Base-by-base conservation (phyloP, 2,888 invertebrate species). In the Drosophila demipolita region DNA sequence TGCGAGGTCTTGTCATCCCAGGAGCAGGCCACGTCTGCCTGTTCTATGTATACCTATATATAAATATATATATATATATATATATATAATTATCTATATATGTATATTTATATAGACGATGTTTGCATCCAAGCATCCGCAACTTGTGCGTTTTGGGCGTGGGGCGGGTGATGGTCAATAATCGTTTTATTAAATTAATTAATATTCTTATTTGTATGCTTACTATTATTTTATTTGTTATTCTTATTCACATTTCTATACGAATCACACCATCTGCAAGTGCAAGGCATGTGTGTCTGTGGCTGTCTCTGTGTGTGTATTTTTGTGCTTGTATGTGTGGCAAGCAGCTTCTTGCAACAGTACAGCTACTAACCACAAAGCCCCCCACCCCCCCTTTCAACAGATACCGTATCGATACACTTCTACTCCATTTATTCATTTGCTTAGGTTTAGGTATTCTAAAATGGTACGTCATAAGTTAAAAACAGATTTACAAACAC, bases 391-490 rank as follows among this genome's bases (percentile, higher is more conserved):
- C 48, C 55, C n/a, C 66, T 0, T 26, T 6, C 29, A 26, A 63
- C 76, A 67, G 40, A 57, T 65, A 32, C 68, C 58, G 69, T 70
- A 54, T 54, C 61, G 36, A 71, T 66, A 50, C 50, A 60, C 36
- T 68, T 61, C 15, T 66, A 58, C 36, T 66, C 65, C 70, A 83
- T 79, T 70, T 83, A 69, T 72, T 75, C 85, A 89, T 89, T 89
- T 85, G 69, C 82, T 70, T 86, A 86, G 85, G 85, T 86, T 82
- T 86, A 86, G 89, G 85, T 86, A 84, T 87, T 76, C 60, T 85
- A 85, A 74, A 58, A 54, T 57, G 87, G 82, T 85, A 89, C 80
- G 70, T 71, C 60, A 74, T 89, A 84, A 73, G 75, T 85, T 89
- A 85, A 80, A 73, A 15, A 45, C 52, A 63, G 36, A 66, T 58